A percentile compares a stretch with the other conserved stretches of the same genome.
phyloP scores from a whole-genome alignment of 2,888 invertebrate genomes.

The Tiphia femorata region DNA sequence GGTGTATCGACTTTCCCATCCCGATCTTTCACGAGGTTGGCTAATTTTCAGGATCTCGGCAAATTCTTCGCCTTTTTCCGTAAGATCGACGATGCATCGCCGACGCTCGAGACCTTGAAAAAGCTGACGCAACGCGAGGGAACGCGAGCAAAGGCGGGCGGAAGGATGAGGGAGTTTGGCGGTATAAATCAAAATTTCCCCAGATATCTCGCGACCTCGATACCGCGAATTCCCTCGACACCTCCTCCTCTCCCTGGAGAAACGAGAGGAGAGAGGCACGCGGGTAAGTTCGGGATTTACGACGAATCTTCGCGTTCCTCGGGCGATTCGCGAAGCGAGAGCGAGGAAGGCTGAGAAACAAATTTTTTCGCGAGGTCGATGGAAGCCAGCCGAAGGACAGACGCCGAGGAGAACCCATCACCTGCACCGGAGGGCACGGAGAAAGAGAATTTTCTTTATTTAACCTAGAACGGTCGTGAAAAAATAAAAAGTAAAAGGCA shows the following conservation, averaged over 20 bases:
- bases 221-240: background rate
- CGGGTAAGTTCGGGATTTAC: conserved; percentile 31
- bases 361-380: background rate
- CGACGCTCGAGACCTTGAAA: too few species aligned
- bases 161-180: background rate
- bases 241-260: background rate
- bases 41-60: too few species aligned
- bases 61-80: too few species aligned
- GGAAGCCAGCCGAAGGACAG: background rate
- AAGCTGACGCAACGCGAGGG: background rate
- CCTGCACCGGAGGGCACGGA: background rate
- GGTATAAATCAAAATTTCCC: conserved; percentile 3
- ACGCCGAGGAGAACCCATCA: background rate
- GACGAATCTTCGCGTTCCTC: conserved; percentile 22
- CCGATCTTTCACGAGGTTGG: too few species aligned
- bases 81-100: too few species aligned
- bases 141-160: background rate
- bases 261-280: background rate
- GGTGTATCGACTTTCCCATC: too few species aligned
- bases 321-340: conserved; percentile 19
- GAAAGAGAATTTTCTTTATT: too few species aligned
- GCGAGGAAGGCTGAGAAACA: too few species aligned
- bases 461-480: background rate
- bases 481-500: background rate
- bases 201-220: background rate